Conservation (phyloP, 2,888 invertebrate species). For the Parasteatoda lunata region DNA sequence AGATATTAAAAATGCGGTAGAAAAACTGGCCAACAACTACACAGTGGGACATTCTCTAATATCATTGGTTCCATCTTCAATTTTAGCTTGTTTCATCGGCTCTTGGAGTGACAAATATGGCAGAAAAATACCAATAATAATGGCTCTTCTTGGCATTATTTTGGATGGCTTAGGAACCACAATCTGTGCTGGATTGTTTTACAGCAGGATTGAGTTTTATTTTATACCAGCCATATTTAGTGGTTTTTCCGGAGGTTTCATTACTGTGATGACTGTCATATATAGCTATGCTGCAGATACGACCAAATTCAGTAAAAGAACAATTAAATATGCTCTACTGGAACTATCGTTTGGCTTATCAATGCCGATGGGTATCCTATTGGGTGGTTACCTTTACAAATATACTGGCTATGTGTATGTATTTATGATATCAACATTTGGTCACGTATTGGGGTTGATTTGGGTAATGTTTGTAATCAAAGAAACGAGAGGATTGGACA, state of each 20-base stretch:
- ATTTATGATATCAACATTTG: conserved; percentile 20
- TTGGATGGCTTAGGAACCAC: conserved; percentile 34
- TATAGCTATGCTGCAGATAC: conserved; percentile 67
- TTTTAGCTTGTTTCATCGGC: conserved; percentile 66
- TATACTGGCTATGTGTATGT: conserved; percentile 8
- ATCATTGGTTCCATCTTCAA: conserved; percentile 42
- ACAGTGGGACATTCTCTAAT: conserved; percentile 60
- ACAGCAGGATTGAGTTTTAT: conserved; percentile 40
- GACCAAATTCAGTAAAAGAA: conserved; percentile 40
- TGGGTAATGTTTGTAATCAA: conserved; percentile 51
- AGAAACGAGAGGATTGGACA: conserved; percentile 52
- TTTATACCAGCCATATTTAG: conserved; percentile 36
- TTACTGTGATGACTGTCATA: conserved; percentile 30
- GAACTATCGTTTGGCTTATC: conserved; percentile 80
- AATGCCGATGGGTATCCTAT: conserved; percentile 74
- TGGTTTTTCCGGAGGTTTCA: conserved; percentile 56
- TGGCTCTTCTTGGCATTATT: conserved; percentile 46
- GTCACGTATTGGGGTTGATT: conserved; percentile 23
- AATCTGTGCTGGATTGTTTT: conserved; percentile 22
- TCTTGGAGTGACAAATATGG: conserved; percentile 69
- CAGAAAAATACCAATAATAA: conserved; percentile 61
- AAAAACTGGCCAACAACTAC: conserved; percentile 59
- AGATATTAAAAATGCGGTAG: conserved; percentile 31
- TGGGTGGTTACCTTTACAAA: conserved; percentile 41
- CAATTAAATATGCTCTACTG: conserved; percentile 61